A percentile compares a stretch with the other conserved stretches of the same genome.
Conservation (phyloP, 2,113 vertebrate species). For the Aspiorhynchus laticeps region DNA sequence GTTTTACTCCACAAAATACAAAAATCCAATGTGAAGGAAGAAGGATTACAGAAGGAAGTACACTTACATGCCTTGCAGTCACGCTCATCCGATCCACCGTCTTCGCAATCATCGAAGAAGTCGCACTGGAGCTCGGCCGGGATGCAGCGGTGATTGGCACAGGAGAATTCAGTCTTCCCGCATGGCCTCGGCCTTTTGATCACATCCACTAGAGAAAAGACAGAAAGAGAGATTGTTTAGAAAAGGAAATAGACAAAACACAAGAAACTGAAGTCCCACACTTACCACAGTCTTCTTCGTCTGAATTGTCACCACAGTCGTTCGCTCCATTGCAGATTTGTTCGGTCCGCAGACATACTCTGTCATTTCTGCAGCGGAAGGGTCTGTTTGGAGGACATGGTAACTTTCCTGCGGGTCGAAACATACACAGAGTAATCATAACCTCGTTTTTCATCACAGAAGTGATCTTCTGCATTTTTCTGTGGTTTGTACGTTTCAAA, state of each 20-base stretch:
- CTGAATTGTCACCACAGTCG: constrained; percentile 85
- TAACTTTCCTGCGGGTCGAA: constrained; percentile 74
- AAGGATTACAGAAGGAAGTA: background rate
- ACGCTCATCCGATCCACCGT: constrained; percentile 82
- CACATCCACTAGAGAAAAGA: constrained; percentile 67
- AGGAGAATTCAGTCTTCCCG: constrained; percentile 85
- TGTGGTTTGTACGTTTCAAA: background rate
- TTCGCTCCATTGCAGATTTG: constrained; percentile 81
- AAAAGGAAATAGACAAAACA: background rate
- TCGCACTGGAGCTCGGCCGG: constrained; percentile 82
- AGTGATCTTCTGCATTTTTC: background rate
- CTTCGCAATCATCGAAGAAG: constrained; percentile 85
- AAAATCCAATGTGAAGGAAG: background rate
- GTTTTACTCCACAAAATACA: background rate
- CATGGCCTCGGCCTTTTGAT: constrained; percentile 74
- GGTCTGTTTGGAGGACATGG: constrained; percentile 81
- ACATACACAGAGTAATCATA: constrained; percentile 35
- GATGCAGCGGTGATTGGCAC: constrained; percentile 80
- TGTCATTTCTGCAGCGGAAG: constrained; percentile 79
- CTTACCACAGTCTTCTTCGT: constrained; percentile 82
- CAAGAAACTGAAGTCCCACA: background rate
- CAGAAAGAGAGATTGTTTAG: background rate
- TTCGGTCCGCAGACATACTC: constrained; percentile 78
- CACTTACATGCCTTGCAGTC: constrained; percentile 82
- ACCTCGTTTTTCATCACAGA: background rate